Base-by-base conservation (phyloP, 1,140 invertebrate species). In the Asobara japonica region DNA sequence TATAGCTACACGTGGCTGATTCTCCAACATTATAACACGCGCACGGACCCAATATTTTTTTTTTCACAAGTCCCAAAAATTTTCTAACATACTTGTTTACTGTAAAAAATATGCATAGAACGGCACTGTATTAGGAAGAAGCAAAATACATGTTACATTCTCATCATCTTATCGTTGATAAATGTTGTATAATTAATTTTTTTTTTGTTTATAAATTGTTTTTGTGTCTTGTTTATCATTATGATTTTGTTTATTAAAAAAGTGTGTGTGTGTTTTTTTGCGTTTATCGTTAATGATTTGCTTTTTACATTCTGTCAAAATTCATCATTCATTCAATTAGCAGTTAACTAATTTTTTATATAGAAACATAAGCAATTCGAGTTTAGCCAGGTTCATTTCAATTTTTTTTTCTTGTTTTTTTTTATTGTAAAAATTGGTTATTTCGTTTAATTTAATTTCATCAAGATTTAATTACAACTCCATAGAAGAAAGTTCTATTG, bases 91-190 rank as follows among this genome's bases (percentile, higher is more conserved):
- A 70, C 67, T 48, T 69, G 36, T 74, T 85, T 87, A 86, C 82
- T 84, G 85, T 88, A 87, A 88, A 88, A 88, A 87, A 88, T 88
- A 88, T 56, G 85, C 86, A 80, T 87, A 83, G 27, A 87, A 88
- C 86, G 86, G 86, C 86, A 88, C 86, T 87, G 85, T 86, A 87
- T 87, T 87, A 88, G 85, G 86, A 88, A 87, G 86, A 88, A 87
- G 86, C 86, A 87, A 88, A 88, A 86, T 87, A 87, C 84, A 85
- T 77, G 78, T 86, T 86, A 86, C 83, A 83, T 84, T 86, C 79
- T 87, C 83, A 81, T 83, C 84, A 85, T 78, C 36, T 70, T 83
- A 86, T 86, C 82, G 80, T 86, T 86, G 84, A 86, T 86, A 86
- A 86, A 85, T 86, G 82, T 78, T 16, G 27, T 62, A 62, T 31